Base-by-base conservation (phyloP, 2,797 vertebrate species). In the Glyptemys insculpta region DNA sequence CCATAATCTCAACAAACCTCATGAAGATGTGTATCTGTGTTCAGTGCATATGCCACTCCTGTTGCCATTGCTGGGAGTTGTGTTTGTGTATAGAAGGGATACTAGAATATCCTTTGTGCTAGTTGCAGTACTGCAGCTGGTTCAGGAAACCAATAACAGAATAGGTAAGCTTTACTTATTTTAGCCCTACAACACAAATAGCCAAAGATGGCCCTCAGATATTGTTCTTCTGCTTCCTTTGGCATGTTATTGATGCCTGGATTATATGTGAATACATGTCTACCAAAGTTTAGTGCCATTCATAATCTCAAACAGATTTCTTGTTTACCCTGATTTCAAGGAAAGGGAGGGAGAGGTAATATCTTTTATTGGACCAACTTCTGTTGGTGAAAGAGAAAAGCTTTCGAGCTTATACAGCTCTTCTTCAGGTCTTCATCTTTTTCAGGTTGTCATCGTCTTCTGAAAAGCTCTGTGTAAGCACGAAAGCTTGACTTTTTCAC, bases 261-360 rank as follows among this genome's bases (percentile, higher is more conserved):
- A 72, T 91, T 88, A 79, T 5, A 5, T 83, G 0, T 2, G 84
- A 81, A n/a, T 85, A 8, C 78, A 14, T 52, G 12, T 88, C 52
- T 91, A 81, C 83, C 84, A 96, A 93, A 74, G 76, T 91, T 88
- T 92, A 49, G 2, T 92, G 83, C 83, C 87, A 83, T 81, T 81
- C 0, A 62, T 89, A 0, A 54, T 94, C n/a, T 87, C 81, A 29
- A 87, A 52, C 18, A 47, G 21, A 94, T 85, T 62, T 62, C 12
- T 74, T 87, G 19, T 74, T 94, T 83, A 76, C 50, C 59, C 88
- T 52, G n/a, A n/a, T 59, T 65, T 49, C 47, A 74, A 27, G 74
- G 83, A 82, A 81, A 41, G 37, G 68, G 9, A 72, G 68, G 34
- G 37, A 72, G 21, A 72, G 19, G 68, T 72, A 41, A 72, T 72